Base-by-base conservation (phyloP, 2,888 invertebrate species). In the Sphinx pinastri region DNA sequence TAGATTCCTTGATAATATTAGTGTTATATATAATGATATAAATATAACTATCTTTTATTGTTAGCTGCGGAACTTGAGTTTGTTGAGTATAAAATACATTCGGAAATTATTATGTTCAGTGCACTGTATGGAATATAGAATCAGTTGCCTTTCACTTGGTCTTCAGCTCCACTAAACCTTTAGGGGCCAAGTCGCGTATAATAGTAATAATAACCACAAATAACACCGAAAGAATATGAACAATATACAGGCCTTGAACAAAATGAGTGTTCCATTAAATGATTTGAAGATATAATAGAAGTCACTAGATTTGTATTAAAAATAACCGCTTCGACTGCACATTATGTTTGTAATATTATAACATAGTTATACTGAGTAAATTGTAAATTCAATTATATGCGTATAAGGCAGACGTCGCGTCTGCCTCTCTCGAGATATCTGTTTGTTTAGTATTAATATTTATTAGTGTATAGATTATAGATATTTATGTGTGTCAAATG, bases 1-100 rank as follows among this genome's bases (percentile, higher is more conserved):
- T 90, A 89, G 88, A 89, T 88, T 87, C 83, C 87, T 81, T 87
- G 76, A 85, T 88, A 88, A 87, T 84, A 84, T 81, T 90, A 90
- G 86, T 81, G 85, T 89, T 90, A 88, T 84, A 85, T 75, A 78
- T 83, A 84, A 82, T 38, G 5, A 38, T 83, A 87, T 88, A 87
- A 85, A 87, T 86, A 88, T 81, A 81, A 78, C 75, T 81, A 89
- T 91, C 90, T 90, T 88, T 86, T 92, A 91, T 85, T 88, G 85
- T 90, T 91, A 91, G 89, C 86, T 88, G 86, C 38, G 45, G 60
- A 63, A 69, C 54, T 54, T 54, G 52, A 54, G 87, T 87, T 76
- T 72, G 76, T 83, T 83, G 49, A 63, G 49, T 63, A 63, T 63
- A 63, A 16, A 63, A 77, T 79, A 78, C 77, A 82, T 87, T 86